Evolutionary conservation across 2,888 invertebrate species (phyloP).

Genomic region (Odontomyia ornata): DNA sequence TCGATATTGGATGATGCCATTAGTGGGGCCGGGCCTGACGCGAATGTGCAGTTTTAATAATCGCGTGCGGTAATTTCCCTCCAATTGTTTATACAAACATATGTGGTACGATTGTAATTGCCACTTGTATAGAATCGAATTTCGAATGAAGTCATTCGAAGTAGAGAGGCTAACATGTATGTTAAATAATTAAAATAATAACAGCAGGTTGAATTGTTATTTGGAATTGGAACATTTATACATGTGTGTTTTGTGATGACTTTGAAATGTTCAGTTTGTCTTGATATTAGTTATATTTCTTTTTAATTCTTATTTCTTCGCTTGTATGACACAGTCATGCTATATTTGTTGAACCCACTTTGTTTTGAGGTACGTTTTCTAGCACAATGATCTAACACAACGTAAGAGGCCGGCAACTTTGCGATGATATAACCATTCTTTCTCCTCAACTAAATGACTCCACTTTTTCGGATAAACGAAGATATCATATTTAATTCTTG

Average conservation of each 20-base stretch:
- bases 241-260: not conserved
- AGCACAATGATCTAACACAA: not conserved
- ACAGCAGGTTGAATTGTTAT: not conserved
- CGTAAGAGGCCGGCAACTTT: too few relatives aligned
- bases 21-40: not conserved
- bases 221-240: not conserved
- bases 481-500: too few relatives aligned
- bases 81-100: not conserved
- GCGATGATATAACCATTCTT: too few relatives aligned
- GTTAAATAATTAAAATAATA: not conserved
- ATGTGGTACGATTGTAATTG: not conserved
- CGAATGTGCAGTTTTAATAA: not conserved
- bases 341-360: not conserved
- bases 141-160: not conserved
- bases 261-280: not conserved
- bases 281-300: not conserved
- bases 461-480: too few relatives aligned
- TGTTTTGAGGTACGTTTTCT: not conserved
- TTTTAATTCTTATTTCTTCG: not conserved
- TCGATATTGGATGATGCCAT: too few relatives aligned
- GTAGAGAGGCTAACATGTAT: not conserved
- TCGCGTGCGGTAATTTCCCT: not conserved
- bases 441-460: too few relatives aligned
- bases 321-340: not conserved
- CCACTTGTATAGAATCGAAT: not conserved